Conservation (phyloP, 2,797 vertebrate genomes). For the Harpagifer antarcticus region DNA sequence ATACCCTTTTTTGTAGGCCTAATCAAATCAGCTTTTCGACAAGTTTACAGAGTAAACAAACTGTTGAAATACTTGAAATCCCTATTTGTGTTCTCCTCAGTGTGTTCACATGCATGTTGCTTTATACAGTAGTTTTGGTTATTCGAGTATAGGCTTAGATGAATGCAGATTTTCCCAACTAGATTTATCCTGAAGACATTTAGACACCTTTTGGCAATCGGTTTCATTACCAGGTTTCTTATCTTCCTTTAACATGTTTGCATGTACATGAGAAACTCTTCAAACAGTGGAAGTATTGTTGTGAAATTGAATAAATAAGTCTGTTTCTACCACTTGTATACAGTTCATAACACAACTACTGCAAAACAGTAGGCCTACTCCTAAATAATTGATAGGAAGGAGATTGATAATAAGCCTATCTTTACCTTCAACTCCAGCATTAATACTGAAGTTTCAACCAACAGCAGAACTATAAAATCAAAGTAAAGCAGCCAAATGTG, state of each 20-base stretch:
- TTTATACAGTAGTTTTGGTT: background rate
- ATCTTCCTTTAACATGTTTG: rapidly evolving
- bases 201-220: background rate
- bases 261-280: too few species aligned
- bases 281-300: background rate
- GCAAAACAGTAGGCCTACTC: background rate
- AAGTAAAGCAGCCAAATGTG: background rate
- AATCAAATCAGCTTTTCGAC: background rate
- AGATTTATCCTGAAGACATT: background rate
- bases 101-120: background rate
- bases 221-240: background rate
- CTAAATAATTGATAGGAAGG: background rate
- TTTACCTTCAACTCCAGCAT: background rate
- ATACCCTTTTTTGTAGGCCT: background rate
- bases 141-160: too few species aligned
- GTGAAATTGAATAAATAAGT: background rate
- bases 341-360: background rate
- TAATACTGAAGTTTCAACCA: background rate
- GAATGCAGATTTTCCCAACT: background rate
- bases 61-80: background rate
- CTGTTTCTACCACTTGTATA: background rate
- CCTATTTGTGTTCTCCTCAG: background rate
- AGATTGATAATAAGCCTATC: background rate
- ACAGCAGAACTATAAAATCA: background rate
- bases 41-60: background rate